Evolutionary conservation across 2,113 vertebrate species (phyloP).

Genomic region (Urocitellus parryii): DNA sequence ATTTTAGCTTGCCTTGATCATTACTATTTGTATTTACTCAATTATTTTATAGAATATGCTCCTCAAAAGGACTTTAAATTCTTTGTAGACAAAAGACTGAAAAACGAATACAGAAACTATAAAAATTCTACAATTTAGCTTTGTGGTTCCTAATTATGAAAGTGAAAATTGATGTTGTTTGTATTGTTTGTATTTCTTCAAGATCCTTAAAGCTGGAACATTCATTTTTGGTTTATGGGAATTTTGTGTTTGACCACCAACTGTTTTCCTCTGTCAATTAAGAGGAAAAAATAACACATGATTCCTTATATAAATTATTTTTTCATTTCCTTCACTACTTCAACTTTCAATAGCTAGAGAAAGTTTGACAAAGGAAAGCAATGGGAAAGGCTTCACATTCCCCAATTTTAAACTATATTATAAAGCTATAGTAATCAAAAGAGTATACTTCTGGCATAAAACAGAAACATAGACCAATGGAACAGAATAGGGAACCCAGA

Average conservation of each 20-base stretch:
- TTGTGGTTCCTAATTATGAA: not conserved
- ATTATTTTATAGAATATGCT: not conserved
- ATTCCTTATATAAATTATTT: not conserved
- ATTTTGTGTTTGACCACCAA: not conserved
- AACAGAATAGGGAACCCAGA: not conserved
- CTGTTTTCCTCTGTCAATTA: not conserved
- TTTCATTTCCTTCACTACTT: not conserved
- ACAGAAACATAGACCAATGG: not conserved
- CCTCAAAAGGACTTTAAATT: not conserved
- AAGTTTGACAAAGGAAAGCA: not conserved
- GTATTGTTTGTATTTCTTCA: not conserved
- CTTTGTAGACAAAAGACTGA: not conserved
- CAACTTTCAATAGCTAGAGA: not conserved
- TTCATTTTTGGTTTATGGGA: not conserved
- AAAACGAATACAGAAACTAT: not conserved
- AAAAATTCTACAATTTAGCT: not conserved
- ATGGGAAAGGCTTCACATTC: not conserved
- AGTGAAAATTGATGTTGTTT: not conserved
- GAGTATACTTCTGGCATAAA: not conserved
- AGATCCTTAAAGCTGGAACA: not conserved
- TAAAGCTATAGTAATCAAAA: not conserved
- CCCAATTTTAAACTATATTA: not conserved
- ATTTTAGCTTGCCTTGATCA: not conserved
- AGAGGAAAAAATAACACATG: not conserved
- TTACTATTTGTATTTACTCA: constrained; percentile 22